Conservation (phyloP, 2,113 vertebrate species). For the Arvicanthis niloticus region DNA sequence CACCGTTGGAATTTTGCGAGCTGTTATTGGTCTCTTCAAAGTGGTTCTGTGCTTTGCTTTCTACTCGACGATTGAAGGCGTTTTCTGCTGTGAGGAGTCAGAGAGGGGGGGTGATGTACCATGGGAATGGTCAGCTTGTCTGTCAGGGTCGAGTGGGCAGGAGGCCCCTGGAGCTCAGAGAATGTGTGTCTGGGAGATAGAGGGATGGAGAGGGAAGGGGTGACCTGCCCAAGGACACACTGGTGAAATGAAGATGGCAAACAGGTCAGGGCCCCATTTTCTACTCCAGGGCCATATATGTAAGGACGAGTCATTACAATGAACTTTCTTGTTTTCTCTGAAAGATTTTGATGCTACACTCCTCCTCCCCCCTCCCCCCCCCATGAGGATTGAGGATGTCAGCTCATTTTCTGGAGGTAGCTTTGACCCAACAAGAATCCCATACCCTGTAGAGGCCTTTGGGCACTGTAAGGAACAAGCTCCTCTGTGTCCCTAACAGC, state of each 20-base stretch:
- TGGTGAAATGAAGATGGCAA: not conserved
- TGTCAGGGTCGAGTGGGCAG: not conserved
- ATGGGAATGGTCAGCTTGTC: not conserved
- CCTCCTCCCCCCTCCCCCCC: too few species aligned
- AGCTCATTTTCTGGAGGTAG: not conserved
- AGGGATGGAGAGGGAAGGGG: not conserved
- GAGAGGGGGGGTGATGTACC: not conserved
- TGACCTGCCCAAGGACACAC: not conserved
- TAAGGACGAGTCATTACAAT: not conserved
- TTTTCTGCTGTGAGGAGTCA: slow-evolving; percentile 89
- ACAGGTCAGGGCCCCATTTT: slow-evolving; percentile 47
- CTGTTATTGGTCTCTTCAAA: slow-evolving; percentile 96
- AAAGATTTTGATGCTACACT: not conserved
- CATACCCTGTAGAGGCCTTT: not conserved
- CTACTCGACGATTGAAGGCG: slow-evolving; percentile 94
- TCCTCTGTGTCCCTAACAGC: not conserved
- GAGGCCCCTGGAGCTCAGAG: not conserved
- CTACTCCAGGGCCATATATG: not conserved
- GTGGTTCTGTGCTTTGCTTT: slow-evolving; percentile 94
- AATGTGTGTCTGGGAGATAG: not conserved
- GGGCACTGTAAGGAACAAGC: fast-evolving
- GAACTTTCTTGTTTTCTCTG: not conserved
- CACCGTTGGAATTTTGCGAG: slow-evolving; percentile 98
- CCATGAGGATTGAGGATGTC: not conserved
- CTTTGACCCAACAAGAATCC: not conserved